phyloP scores from a whole-genome alignment of 2,113 vertebrate species.

The Nycticebus coucang region DNA sequence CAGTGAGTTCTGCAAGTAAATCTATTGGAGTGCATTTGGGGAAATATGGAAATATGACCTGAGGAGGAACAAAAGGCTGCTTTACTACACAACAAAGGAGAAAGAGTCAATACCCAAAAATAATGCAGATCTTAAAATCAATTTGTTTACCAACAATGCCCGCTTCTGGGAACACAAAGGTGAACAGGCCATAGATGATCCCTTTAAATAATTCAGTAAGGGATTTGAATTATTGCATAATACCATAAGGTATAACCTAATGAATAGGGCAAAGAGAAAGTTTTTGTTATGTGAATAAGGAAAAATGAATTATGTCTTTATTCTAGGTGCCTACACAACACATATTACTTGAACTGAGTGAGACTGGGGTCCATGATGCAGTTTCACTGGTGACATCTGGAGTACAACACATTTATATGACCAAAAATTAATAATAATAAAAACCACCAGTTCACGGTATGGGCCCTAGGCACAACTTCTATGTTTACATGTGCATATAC shows the following conservation, averaged over 20 bases:
- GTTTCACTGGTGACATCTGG: background rate
- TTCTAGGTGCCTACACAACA: background rate
- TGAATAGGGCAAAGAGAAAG: background rate
- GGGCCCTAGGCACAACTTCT: fast-evolving
- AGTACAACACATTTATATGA: background rate
- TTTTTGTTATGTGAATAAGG: background rate
- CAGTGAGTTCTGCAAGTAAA: background rate
- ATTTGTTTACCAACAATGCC: background rate
- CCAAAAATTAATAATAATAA: background rate
- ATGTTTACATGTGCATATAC: background rate
- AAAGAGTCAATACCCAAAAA: background rate
- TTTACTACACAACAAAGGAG: background rate
- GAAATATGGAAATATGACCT: background rate
- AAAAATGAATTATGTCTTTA: background rate
- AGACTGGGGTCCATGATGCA: background rate
- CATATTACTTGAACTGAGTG: background rate
- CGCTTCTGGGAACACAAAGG: background rate
- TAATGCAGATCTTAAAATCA: background rate
- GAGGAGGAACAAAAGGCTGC: background rate
- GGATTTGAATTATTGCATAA: background rate
- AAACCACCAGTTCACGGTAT: background rate
- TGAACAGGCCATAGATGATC: background rate
- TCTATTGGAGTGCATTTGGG: background rate
- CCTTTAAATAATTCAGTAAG: background rate
- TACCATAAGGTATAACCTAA: background rate